Conservation (phyloP, 2,888 invertebrate species). For the Acleris cristana region DNA sequence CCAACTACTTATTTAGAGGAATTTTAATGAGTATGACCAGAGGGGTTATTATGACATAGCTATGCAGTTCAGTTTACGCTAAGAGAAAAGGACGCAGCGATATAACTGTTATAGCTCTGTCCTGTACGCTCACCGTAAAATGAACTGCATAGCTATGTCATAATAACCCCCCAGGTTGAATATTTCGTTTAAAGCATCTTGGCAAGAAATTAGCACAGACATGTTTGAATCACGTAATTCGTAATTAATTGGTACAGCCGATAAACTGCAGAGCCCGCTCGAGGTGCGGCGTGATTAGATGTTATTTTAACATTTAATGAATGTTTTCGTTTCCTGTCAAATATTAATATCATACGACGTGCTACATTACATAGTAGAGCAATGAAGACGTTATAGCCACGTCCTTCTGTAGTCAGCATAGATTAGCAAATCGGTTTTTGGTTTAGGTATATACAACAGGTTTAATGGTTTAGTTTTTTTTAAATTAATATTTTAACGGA, state of each 20-base stretch:
- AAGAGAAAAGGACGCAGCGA: no score
- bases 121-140: no score
- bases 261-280: slow-evolving; percentile 4
- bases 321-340: slow-evolving; percentile 22
- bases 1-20: no score
- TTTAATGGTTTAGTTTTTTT: no score
- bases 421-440: no score
- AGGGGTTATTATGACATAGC: no score
- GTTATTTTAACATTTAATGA: slow-evolving; percentile 25
- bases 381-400: neutral
- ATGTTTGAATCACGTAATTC: neutral
- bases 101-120: no score
- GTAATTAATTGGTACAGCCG: slow-evolving; percentile 3
- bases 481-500: no score
- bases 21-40: no score
- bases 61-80: no score
- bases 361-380: slow-evolving; percentile 15
- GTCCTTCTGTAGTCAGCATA: neutral
- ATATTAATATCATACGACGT: slow-evolving; percentile 15
- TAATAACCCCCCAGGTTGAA: neutral
- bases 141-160: no score
- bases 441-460: no score
- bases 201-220: neutral
- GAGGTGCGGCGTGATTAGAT: slow-evolving; percentile 7
- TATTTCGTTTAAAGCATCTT: slow-evolving; percentile 1